Evolutionary conservation across 92 coral and sea anemone genomes (phyloP).

Genomic region (Siderastrea radians): DNA sequence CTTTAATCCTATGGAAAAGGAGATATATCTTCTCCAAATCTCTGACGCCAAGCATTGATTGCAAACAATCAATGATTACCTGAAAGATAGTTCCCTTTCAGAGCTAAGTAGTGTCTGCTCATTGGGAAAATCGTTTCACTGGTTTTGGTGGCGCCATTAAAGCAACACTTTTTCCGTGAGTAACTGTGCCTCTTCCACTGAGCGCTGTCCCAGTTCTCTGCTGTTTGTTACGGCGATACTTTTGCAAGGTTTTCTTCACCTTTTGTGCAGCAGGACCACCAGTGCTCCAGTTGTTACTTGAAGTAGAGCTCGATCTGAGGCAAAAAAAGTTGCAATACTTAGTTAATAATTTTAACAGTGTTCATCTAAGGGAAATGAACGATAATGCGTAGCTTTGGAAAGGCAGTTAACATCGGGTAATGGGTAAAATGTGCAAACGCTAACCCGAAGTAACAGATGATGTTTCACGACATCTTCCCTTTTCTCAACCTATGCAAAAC

Average conservation of each 20-base stretch:
- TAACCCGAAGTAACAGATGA: too few species aligned
- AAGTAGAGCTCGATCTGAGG: not conserved
- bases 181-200: not conserved
- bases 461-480: too few species aligned
- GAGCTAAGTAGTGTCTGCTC: not conserved
- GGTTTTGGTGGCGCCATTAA: slow-evolving; percentile 80
- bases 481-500: not conserved
- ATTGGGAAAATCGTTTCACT: slow-evolving; percentile 26
- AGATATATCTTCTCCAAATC: too few species aligned
- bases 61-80: not conserved
- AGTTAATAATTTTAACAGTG: too few species aligned
- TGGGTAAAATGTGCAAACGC: too few species aligned
- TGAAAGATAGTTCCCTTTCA: not conserved
- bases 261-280: slow-evolving; percentile 1
- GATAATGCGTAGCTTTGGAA: not conserved
- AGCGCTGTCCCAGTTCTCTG: not conserved
- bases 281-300: not conserved
- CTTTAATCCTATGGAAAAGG: too few species aligned
- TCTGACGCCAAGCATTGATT: too few species aligned
- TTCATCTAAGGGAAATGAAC: not conserved
- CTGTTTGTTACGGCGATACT: slow-evolving; percentile 16
- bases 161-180: slow-evolving; percentile 51
- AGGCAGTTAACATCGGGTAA: too few species aligned
- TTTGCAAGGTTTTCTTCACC: slow-evolving; percentile 18
- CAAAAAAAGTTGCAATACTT: not conserved